These are phyloP conservation scores for Rissa tridactyla DNA, from an alignment of 2,113 vertebrate species.

Conservation along the genomic window DNA sequence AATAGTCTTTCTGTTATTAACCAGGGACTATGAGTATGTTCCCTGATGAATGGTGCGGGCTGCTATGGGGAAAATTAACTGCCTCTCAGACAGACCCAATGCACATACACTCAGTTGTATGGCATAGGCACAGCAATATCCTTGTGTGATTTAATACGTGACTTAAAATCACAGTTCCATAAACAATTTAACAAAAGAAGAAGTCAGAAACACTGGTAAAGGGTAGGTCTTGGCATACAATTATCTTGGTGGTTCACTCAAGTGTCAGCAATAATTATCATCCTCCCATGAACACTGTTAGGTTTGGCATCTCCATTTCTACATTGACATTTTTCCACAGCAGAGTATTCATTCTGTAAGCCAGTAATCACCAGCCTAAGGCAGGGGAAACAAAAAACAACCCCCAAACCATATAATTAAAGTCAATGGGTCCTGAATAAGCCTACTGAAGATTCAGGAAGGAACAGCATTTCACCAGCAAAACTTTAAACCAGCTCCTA, in stretches of 20 bases:
- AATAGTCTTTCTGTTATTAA: background rate
- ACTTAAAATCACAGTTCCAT: background rate
- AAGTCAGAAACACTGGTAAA: background rate
- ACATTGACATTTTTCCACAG: background rate
- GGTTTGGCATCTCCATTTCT: background rate
- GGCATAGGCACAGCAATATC: background rate
- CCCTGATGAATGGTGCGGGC: background rate
- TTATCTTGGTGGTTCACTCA: background rate
- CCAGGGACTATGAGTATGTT: background rate
- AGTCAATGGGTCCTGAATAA: background rate
- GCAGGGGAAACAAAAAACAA: background rate
- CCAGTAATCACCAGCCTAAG: background rate
- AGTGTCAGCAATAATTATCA: background rate
- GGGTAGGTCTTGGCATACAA: background rate
- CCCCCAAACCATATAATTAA: background rate
- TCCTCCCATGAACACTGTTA: background rate
- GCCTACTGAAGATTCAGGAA: background rate
- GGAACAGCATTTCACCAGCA: background rate
- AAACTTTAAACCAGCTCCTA: background rate
- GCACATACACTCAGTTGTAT: background rate
- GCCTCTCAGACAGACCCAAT: background rate
- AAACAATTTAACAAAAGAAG: background rate
- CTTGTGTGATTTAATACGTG: accelerated
- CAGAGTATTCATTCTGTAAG: background rate
- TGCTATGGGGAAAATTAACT: background rate